Evolutionary conservation across 2,888 invertebrate genomes (phyloP), one percentile per base, ranked within the genome.

Genomic region (Noctua fimbriata): DNA sequence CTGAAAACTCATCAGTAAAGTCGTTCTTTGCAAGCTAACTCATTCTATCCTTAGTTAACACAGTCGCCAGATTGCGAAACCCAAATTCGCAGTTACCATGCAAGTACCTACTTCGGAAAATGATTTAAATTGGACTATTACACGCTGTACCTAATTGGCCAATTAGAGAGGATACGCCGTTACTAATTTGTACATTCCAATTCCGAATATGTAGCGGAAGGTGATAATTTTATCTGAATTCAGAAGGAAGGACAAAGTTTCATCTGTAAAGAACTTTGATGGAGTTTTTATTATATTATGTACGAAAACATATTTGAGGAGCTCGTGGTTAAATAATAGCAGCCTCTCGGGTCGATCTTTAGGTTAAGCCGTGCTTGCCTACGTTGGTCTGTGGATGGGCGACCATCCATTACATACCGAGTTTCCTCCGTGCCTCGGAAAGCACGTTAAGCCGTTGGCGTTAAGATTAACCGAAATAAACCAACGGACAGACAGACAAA

Each of bases 41-140:
- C n/a, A 69, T 36, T 73, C 24, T 16, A 21, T 24, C 24, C 0
- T 60, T 32, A 66, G 1, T 47, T 58, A 55, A 10, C 44, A 55
- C 16, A 32, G 21, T 44, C 24, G 28, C 18, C 28, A 63, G 6
- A 36, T 41, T 44, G 49, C 21, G 21, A 58, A 76, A 65, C 16
- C 10, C 16, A 58, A 70, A 66, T 63, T 76, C 47, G 4, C 52
- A 81, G 47, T 69, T 36, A 66, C 32, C 16, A 75, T n/a, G n/a
- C 28, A 44, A n/a, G 4, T 67, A 44, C 41, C 41, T n/a, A 16
- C 18, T 58, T 67, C 44, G 60, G 67, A 82, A 81, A 82, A 69
- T 63, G 24, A 55, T 70, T 69, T 60, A 24, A 81, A 81, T 69
- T 47, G 24, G n/a, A 67, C 77, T 82, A 67, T 60, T 82, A 52